Percentiles rank a stretch among this genome's conserved stretches.
phyloP scores from a whole-genome alignment of 92 coral and sea anemone genomes.

The Phenganax stokvisi region DNA sequence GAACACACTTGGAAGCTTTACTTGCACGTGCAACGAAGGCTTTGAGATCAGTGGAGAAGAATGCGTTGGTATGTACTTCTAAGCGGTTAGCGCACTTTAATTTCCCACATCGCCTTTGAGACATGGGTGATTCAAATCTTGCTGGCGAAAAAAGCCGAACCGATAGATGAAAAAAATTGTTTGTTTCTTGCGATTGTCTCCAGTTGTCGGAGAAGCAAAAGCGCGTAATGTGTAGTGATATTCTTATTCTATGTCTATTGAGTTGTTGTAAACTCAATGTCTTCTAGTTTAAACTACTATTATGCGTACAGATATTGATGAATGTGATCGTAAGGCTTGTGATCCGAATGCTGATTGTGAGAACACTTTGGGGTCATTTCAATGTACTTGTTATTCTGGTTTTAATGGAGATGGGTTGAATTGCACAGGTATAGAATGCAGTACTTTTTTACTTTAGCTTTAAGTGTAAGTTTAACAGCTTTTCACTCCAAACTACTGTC shows the following conservation, averaged over 20 bases:
- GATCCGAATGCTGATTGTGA: slow-evolving; percentile 4
- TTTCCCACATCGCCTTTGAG: too few relatives aligned
- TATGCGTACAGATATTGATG: slow-evolving; percentile 5
- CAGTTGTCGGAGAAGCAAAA: too few relatives aligned
- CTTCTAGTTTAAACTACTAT: background rate
- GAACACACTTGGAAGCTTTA: slow-evolving; percentile 14
- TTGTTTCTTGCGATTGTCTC: too few relatives aligned
- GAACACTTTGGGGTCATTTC: slow-evolving; percentile 2
- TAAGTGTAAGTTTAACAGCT: too few relatives aligned
- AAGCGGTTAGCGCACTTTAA: too few relatives aligned
- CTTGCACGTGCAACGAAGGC: background rate
- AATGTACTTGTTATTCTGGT: background rate
- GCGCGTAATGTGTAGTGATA: too few relatives aligned
- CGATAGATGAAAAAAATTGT: too few relatives aligned
- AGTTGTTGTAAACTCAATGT: too few relatives aligned
- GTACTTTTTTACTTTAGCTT: background rate
- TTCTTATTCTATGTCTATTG: too few relatives aligned
- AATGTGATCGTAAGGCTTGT: slow-evolving; percentile 16
- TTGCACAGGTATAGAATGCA: slow-evolving; percentile 12
- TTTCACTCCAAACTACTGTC: too few relatives aligned
- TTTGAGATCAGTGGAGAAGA: background rate
- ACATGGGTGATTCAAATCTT: too few relatives aligned
- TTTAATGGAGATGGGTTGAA: background rate
- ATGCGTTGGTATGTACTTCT: background rate
- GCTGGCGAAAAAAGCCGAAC: too few relatives aligned